Evolutionary conservation across 30 jellyfish, hydroid and myxozoan genomes (phyloP), one percentile per base, ranked within the genome.

Genomic region (Aurelia aurita): DNA sequence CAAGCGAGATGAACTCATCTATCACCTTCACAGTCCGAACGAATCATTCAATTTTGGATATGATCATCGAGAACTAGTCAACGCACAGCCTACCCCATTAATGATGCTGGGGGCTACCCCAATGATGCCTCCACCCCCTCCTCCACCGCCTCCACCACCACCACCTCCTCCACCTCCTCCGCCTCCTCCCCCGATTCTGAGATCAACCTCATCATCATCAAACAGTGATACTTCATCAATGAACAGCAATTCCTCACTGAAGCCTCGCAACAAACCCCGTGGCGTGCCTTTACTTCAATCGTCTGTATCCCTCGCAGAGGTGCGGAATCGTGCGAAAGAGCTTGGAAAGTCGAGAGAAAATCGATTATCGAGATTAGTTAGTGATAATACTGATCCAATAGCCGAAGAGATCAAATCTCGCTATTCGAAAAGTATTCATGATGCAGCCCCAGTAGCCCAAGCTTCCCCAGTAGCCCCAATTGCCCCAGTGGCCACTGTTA

Each of bases 101-200:
- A 87, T 87, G 96, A 74, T 83, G 74, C 44, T 83, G 4, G 86
- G 72, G 14, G 68, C 61, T 31, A 78, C 86, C 8, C 82, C 87
- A 15, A 22, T 55, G 43, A 31, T 75, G 14, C 87, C 87, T 3
- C 87, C 90, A 1, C 90, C 96, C 1, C 90, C 96, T 23, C 96
- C 96, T 0, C 96, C 96, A 19, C 96, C 96, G 0, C 96, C 96
- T 1, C 96, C 96, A 20, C 96, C 96, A 15, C 96, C 96, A 26
- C 96, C 90, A 0, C 96, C 96, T 0, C 96, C 89, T 1, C 89
- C 89, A 0, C 81, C 74, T 22, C 69, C 79, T 6, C 35, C 76
- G 11, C 63, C 89, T 9, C 89, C 89, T 3, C 85, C 69, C 19
- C 64, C 72, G 31, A n/a, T 70, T 0, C 89, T 79, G 35, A 46